A percentile compares a stretch with the other conserved stretches of the same genome.
phyloP scores from a whole-genome alignment of 2,113 vertebrate species.

The human region GRCh38 chr4:22491001-22491500 shows the following conservation, averaged over 20 bases:
- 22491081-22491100: background rate
- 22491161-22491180: background rate
- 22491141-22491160: background rate
- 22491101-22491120: background rate
- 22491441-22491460: background rate
- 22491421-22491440: background rate
- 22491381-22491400: background rate
- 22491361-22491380: background rate
- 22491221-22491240: background rate
- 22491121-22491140: background rate
- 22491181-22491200: background rate
- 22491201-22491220: background rate
- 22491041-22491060: background rate
- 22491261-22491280: background rate
- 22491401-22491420: background rate
- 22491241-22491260: background rate
- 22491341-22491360: background rate
- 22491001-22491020: background rate
- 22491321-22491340: background rate
- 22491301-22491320: background rate
- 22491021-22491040: background rate
- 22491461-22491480: background rate
- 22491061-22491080: background rate
- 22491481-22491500: background rate
- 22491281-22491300: background rate